phyloP scores from a whole-genome alignment of 1,140 invertebrate species.

The Chironomus tepperi region DNA sequence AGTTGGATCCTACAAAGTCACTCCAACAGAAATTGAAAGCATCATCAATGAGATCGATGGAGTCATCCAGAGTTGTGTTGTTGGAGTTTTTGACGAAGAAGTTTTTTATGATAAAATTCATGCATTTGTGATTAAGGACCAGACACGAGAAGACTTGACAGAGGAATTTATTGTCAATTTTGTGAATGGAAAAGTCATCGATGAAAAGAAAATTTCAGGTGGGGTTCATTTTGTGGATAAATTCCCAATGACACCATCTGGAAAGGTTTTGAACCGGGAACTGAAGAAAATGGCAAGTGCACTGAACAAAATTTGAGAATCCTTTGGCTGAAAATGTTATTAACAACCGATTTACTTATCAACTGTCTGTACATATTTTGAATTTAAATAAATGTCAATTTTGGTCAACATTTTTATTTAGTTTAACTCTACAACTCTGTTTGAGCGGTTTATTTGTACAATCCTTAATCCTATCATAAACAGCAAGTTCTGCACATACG shows the following conservation, averaged over 20 bases:
- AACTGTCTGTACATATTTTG: too few relatives aligned
- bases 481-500: too few relatives aligned
- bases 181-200: neutral
- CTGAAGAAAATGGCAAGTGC: constrained; percentile 28
- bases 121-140: neutral
- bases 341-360: too few relatives aligned
- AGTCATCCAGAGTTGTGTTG: neutral
- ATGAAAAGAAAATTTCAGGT: constrained; percentile 40
- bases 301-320: too few relatives aligned
- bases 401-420: too few relatives aligned
- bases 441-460: too few relatives aligned
- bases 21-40: constrained; percentile 35
- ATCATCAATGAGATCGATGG: neutral
- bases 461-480: too few relatives aligned
- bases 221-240: constrained; percentile 42
- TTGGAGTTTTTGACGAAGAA: constrained; percentile 24
- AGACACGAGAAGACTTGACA: neutral
- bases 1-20: constrained; percentile 28
- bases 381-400: too few relatives aligned
- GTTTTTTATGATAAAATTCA: neutral
- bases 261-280: constrained; percentile 43
- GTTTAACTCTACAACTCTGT: too few relatives aligned
- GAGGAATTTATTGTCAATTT: neutral
- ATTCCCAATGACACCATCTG: constrained; percentile 48
- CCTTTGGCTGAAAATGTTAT: too few relatives aligned